Base-by-base conservation (phyloP, 2,888 invertebrate species). In the Mimachlamys varia region DNA sequence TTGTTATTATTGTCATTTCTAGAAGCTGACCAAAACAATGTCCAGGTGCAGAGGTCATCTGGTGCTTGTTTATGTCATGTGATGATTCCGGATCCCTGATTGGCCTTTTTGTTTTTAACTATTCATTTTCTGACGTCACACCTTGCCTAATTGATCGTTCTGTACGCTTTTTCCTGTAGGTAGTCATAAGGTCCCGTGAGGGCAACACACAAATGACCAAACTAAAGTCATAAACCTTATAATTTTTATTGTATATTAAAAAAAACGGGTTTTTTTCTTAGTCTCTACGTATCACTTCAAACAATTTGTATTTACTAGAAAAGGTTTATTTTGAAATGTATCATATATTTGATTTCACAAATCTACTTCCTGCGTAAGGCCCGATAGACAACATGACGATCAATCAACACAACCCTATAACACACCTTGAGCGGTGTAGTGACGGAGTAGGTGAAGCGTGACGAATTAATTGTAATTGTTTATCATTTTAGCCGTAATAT, bases 111-210 rank as follows among this genome's bases (percentile, higher is more conserved):
- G 27, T 27, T 76, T 76, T 76, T 76, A 76, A 76, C 76, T 27
- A 2, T 33, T 10, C 27, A 27, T 76, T 27, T 76, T 10, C 13
- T 76, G 76, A 76, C 76, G 76, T 76, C 76, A 76, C 27, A 0
- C 76, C 33, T 62, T 62, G 2, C 27, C 10, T 76, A 33, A 76
- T 76, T 76, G 76, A 76, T 76, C 76, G 33, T 27, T 76, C 27
- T 76, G 76, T 76, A 76, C 76, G 76, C 76, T 76, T 76, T 58
- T 76, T 76, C 76, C 76, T 76, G 76, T 76, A 76, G 27, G 33
- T 76, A 33, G 76, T 76, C 76, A 76, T 13, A 33, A 76, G 76
- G 76, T 33, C 27, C 10, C 10, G 33, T 33, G 22, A 0, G 76
- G 76, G 76, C n/a, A 58, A 76, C 4, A 33, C 22, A 19, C 53